Base-by-base conservation (phyloP, 2,113 vertebrate species). In the Stigmatopora nigra region DNA sequence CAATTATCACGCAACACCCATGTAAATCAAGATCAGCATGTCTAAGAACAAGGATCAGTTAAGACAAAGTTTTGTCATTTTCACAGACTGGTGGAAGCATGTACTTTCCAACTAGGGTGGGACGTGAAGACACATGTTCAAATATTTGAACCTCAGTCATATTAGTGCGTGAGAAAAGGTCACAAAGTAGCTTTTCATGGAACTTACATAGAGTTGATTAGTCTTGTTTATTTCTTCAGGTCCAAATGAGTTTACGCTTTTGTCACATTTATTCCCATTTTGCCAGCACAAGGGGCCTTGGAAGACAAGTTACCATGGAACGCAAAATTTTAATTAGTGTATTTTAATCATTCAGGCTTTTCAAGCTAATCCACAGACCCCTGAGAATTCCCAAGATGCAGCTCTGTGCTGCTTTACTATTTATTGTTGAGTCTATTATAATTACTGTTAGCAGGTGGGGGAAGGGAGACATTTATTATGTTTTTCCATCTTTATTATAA, bases 291-390 rank as follows among this genome's bases (percentile, higher is more conserved):
- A 94, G 93, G 93, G 96, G 94, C 94, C 94, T 91, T 94, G 92
- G 93, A 96, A 98, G 96, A 98, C 95, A 95, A 99, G 97, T 98
- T 99, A 98, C 97, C 93, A 96, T 98, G 97, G 97, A 99, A 99
- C 97, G 98, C 97, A 99, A 98, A 98, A 98, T 98, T 98, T 99
- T 99, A 99, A 99, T 99, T 99, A 99, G 97, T 99, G 96, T 99
- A 98, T 99, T 98, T 99, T 99, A 99, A 99, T 99, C 96, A 99
- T 99, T 99, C 97, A 98, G 96, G 97, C 97, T 99, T 98, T 98
- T 97, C 92, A 91, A 96, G 96, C 96, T 99, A 99, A 99, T 99
- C 97, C 97, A 98, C 96, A 96, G 95, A 96, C 97, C 95, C 97
- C 93, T 92, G 97, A 99, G 97, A 99, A 97, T 99, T 98, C 95